Evolutionary conservation across 2,797 vertebrate species (phyloP).

Genomic region (Peromyscus eremicus): DNA sequence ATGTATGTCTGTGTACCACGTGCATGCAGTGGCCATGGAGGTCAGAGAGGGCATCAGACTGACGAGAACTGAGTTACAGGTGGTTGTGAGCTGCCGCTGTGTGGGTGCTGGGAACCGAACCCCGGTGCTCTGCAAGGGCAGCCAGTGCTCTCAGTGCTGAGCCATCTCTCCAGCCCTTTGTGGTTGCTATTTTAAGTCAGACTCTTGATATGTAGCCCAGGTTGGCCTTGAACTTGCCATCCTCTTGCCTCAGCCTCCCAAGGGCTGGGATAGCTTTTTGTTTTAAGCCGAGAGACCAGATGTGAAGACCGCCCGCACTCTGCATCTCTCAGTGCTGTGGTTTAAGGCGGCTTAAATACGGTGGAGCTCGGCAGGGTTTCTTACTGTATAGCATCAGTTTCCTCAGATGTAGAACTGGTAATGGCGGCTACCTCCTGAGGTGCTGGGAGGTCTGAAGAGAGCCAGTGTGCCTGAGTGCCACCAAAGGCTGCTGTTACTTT

Average conservation of each 20-base stretch:
- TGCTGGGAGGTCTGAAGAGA: neutral
- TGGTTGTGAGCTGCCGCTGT: neutral
- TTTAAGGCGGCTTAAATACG: neutral
- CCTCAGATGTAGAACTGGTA: neutral
- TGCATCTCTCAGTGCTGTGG: neutral
- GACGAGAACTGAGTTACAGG: neutral
- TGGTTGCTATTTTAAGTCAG: neutral
- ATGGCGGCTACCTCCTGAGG: neutral
- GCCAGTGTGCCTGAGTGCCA: neutral
- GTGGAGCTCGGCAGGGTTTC: neutral
- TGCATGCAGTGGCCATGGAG: neutral
- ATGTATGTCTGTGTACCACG: neutral
- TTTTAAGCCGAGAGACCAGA: neutral
- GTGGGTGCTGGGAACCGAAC: neutral
- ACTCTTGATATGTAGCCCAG: neutral
- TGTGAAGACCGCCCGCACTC: neutral
- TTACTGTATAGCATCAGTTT: neutral
- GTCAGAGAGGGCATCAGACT: too few relatives aligned
- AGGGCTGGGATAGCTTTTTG: neutral
- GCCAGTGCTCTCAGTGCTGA: neutral
- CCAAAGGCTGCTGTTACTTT: neutral
- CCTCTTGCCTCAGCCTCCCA: neutral
- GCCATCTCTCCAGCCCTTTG: neutral
- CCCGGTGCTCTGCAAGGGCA: neutral
- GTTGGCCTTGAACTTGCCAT: neutral